Evolutionary conservation across 2,797 vertebrate species (phyloP).

Genomic region (Naso thynnoides): DNA sequence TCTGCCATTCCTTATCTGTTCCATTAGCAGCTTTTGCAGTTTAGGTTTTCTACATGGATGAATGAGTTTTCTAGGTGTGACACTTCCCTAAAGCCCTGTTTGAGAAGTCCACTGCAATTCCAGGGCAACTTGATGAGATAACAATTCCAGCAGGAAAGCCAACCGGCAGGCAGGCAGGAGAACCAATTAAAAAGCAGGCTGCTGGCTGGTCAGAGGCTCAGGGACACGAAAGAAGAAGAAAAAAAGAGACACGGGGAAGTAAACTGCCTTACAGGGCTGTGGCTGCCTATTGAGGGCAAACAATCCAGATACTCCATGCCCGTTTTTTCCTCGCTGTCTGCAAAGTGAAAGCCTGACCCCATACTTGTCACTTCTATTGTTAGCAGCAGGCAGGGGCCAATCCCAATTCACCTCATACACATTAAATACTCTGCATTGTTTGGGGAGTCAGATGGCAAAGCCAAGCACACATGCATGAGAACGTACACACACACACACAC

Average conservation of each 20-base stretch:
- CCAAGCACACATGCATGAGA: slow-evolving; percentile 32
- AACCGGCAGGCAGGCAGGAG: slow-evolving; percentile 33
- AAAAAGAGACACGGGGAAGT: slow-evolving; percentile 66
- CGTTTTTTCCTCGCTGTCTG: slow-evolving; percentile 41
- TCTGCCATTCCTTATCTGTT: slow-evolving; percentile 50
- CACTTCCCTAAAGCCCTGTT: slow-evolving; percentile 37
- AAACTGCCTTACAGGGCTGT: slow-evolving; percentile 47
- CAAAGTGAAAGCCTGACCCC: slow-evolving; percentile 65
- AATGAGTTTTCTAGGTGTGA: slow-evolving; percentile 36
- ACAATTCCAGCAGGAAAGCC: slow-evolving; percentile 58
- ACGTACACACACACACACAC: background rate
- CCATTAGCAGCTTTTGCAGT: slow-evolving; percentile 43
- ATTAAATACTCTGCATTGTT: slow-evolving; percentile 69
- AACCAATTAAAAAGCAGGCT: slow-evolving; percentile 64
- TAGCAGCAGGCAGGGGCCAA: slow-evolving; percentile 61
- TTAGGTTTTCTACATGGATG: slow-evolving; percentile 33
- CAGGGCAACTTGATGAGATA: slow-evolving; percentile 39
- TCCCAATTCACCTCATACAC: slow-evolving; percentile 68
- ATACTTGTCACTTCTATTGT: slow-evolving; percentile 75
- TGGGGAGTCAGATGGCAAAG: slow-evolving; percentile 54
- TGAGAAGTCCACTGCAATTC: slow-evolving; percentile 38
- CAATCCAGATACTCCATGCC: slow-evolving; percentile 57
- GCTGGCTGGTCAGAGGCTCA: slow-evolving; percentile 33
- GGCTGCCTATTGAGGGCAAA: slow-evolving; percentile 62
- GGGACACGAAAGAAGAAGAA: slow-evolving; percentile 47